phyloP scores from a whole-genome alignment of 2,888 invertebrate genomes.

The Drosophila algonquin region DNA sequence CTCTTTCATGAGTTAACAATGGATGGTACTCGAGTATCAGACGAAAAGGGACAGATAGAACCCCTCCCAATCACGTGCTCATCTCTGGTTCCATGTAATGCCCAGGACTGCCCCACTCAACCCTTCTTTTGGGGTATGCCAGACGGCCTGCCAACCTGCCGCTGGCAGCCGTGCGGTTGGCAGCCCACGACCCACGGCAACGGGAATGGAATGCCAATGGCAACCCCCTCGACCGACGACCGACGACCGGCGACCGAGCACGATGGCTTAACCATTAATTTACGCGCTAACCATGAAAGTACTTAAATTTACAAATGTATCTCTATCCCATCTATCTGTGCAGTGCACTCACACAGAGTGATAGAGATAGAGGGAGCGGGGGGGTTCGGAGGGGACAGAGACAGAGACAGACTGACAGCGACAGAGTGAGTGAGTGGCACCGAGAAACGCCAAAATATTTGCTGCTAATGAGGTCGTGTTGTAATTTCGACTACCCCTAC shows the following conservation, averaged over 20 bases:
- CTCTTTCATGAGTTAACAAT: background rate
- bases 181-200: slow-evolving; percentile 44
- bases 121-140: slow-evolving; percentile 23
- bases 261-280: slow-evolving; percentile 70
- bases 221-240: slow-evolving; percentile 16
- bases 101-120: slow-evolving; percentile 10
- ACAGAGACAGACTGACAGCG: slow-evolving; percentile 6
- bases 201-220: slow-evolving; percentile 39
- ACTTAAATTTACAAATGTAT: slow-evolving; percentile 74
- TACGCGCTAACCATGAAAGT: slow-evolving; percentile 71
- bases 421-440: slow-evolving; percentile 23
- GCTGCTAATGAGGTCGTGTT: slow-evolving; percentile 66
- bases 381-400: background rate
- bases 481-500: slow-evolving; percentile 41
- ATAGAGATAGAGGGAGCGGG: background rate
- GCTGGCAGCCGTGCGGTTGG: slow-evolving; percentile 21
- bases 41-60: background rate
- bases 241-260: slow-evolving; percentile 27
- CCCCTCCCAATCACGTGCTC: slow-evolving; percentile 6
- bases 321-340: slow-evolving; percentile 48
- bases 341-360: slow-evolving; percentile 32
- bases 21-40: background rate
- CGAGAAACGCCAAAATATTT: slow-evolving; percentile 56
- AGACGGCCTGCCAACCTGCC: background rate
- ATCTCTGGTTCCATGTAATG: slow-evolving; percentile 17